These are phyloP conservation scores for Rambutsinella grinnellia DNA, from an alignment of 2,888 invertebrate genomes.

Conservation along the genomic window DNA sequence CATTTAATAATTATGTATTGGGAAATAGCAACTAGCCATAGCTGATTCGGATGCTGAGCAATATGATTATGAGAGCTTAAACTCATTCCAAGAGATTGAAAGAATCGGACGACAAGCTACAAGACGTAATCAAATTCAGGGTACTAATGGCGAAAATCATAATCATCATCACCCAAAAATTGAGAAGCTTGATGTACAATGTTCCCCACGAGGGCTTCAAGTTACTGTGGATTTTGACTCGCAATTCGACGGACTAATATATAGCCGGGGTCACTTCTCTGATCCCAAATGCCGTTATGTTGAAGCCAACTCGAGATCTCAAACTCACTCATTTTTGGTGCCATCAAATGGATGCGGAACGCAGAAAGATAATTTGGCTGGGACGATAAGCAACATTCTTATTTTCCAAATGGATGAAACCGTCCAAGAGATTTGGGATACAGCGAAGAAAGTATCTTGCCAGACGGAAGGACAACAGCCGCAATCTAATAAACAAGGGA, in stretches of 20 bases:
- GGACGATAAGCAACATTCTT: constrained; percentile 77
- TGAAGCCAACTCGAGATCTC: constrained; percentile 73
- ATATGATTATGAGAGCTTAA: constrained; percentile 50
- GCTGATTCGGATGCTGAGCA: constrained; percentile 29
- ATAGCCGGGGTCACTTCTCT: constrained; percentile 78
- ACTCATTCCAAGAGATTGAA: constrained; percentile 42
- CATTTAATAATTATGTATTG: no score
- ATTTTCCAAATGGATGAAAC: constrained; percentile 79
- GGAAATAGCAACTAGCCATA: no score
- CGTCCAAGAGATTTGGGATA: constrained; percentile 77
- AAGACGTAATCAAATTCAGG: constrained; percentile 11
- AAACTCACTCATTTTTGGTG: constrained; percentile 76
- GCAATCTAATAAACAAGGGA: constrained; percentile 55
- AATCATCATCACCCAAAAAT: constrained; percentile 71
- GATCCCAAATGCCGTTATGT: constrained; percentile 78
- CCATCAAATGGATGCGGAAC: constrained; percentile 78
- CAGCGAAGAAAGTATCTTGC: constrained; percentile 76
- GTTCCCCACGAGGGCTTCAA: constrained; percentile 73
- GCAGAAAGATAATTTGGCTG: constrained; percentile 75
- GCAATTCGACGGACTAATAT: constrained; percentile 78
- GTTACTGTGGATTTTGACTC: constrained; percentile 77
- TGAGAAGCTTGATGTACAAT: constrained; percentile 76
- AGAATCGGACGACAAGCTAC: constrained; percentile 34
- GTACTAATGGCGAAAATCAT: constrained; percentile 11
- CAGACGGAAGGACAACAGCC: constrained; percentile 67